Conservation (phyloP, 2,113 vertebrate genomes). For the Formicarius rufipectus region DNA sequence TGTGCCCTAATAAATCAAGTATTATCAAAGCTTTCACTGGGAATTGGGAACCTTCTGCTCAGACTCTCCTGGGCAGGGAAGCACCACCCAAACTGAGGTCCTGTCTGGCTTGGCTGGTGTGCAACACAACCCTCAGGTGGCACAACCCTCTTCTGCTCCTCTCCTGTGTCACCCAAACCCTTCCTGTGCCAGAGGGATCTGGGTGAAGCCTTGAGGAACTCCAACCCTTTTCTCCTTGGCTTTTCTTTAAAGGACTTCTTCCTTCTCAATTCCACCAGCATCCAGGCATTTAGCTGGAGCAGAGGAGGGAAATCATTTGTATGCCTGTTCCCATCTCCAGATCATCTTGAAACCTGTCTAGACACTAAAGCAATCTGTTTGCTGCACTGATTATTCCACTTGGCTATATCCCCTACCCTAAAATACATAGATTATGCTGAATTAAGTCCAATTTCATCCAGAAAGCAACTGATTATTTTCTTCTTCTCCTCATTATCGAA, state of each 20-base stretch:
- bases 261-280: neutral
- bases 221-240: neutral
- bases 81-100: rapidly evolving
- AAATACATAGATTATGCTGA: constrained; percentile 2
- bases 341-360: neutral
- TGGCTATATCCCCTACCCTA: neutral
- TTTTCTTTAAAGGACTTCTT: neutral
- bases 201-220: neutral
- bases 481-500: constrained; percentile 3
- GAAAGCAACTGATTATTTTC: constrained; percentile 32
- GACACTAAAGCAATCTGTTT: neutral
- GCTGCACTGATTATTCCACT: neutral
- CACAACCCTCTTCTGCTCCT: neutral
- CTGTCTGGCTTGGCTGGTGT: neutral
- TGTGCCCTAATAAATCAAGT: neutral
- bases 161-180: no score
- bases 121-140: rapidly evolving
- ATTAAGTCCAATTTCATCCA: constrained; percentile 10
- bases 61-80: neutral
- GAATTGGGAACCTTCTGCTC: neutral
- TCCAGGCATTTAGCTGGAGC: neutral
- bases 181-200: neutral
- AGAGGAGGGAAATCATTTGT: neutral
- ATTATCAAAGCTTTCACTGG: neutral
- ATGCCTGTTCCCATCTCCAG: neutral